A percentile compares a stretch with the other conserved stretches of the same genome.
Evolutionary conservation across 1,140 invertebrate genomes (phyloP).

Genomic region (Drosophila melanica): DNA sequence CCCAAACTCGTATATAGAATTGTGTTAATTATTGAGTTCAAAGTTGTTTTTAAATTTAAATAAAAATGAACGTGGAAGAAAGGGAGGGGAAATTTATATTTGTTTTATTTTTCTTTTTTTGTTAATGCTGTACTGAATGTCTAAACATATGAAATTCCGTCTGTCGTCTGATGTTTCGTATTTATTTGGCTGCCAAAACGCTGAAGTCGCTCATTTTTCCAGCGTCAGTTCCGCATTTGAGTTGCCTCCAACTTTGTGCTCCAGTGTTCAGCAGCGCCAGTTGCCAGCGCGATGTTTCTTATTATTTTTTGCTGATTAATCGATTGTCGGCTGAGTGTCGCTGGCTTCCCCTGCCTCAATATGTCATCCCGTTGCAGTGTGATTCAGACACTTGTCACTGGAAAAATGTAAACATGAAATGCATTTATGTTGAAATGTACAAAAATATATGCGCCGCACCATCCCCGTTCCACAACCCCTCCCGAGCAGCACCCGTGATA

Average conservation of each 20-base stretch:
- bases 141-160: slow-evolving; percentile 41
- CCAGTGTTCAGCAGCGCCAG: slow-evolving; percentile 5
- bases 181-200: slow-evolving; percentile 75
- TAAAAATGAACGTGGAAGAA: not conserved
- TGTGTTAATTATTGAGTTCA: slow-evolving; percentile 22
- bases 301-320: slow-evolving; percentile 81
- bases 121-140: slow-evolving; percentile 19
- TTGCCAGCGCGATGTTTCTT: slow-evolving; percentile 68
- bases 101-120: slow-evolving; percentile 60
- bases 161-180: slow-evolving; percentile 46
- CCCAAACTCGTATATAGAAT: not conserved
- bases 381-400: slow-evolving; percentile 82
- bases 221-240: slow-evolving; percentile 71
- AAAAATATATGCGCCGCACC: slow-evolving; percentile 22
- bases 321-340: slow-evolving; percentile 80
- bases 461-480: not conserved
- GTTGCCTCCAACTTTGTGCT: slow-evolving; percentile 31
- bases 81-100: slow-evolving; percentile 3
- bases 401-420: slow-evolving; percentile 82
- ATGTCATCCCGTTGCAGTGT: slow-evolving; percentile 72
- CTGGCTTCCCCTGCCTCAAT: slow-evolving; percentile 72
- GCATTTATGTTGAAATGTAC: slow-evolving; percentile 76
- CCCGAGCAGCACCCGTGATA: not conserved
- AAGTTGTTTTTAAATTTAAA: not conserved
- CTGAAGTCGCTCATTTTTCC: slow-evolving; percentile 69